Evolutionary conservation across 2,797 vertebrate species (phyloP).

Genomic region (Myotis vivesi): DNA sequence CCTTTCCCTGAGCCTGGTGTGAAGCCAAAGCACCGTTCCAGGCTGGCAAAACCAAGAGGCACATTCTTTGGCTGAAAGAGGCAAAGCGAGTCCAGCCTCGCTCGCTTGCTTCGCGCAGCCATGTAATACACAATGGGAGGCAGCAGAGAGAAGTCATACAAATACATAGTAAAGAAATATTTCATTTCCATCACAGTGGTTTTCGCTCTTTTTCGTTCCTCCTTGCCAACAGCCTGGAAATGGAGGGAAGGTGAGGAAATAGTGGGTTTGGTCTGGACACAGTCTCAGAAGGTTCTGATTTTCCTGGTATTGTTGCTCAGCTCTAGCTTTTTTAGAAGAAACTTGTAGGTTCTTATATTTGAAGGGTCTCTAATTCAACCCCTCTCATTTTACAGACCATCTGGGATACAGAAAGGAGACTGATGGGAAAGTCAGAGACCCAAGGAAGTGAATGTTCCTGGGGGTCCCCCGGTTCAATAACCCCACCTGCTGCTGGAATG

Average conservation of each 20-base stretch:
- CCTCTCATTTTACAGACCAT: neutral
- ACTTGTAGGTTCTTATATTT: constrained; percentile 32
- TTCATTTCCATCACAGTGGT: constrained; percentile 45
- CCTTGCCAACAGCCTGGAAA: constrained; percentile 50
- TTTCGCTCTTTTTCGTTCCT: constrained; percentile 41
- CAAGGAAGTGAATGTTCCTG: neutral
- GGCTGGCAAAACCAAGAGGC: constrained; percentile 31
- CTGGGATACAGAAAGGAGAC: neutral
- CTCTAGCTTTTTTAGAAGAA: constrained; percentile 21
- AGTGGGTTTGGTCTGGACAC: neutral
- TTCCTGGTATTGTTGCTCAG: neutral
- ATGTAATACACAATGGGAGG: constrained; percentile 69
- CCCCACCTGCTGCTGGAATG: neutral
- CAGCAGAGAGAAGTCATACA: constrained; percentile 59
- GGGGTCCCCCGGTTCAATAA: neutral
- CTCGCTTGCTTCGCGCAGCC: constrained; percentile 22
- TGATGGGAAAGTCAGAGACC: neutral
- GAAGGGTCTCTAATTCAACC: neutral
- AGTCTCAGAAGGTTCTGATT: neutral
- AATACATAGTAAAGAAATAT: constrained; percentile 72
- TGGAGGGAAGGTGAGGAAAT: constrained; percentile 5
- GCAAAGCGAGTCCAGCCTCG: constrained; percentile 35
- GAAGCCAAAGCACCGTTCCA: neutral
- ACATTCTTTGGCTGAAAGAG: constrained; percentile 57
- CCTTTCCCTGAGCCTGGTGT: neutral